These are phyloP conservation scores for Xanthia togata DNA, from an alignment of 2,888 invertebrate genomes.

Conservation along the genomic window DNA sequence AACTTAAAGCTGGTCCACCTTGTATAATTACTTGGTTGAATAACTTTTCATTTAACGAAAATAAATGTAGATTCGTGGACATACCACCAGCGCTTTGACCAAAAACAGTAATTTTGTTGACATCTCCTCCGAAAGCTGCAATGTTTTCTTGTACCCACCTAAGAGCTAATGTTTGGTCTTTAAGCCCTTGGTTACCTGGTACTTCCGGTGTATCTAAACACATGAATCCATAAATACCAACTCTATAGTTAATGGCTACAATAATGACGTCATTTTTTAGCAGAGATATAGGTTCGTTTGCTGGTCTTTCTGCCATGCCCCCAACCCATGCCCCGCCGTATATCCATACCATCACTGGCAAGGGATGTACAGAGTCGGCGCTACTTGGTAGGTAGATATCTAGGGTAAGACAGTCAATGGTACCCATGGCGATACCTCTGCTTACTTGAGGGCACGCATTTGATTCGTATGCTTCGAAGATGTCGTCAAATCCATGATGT, in stretches of 20 bases:
- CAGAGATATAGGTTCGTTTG: slow-evolving; percentile 19
- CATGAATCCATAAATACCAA: slow-evolving; percentile 71
- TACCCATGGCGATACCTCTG: slow-evolving; percentile 30
- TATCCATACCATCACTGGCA: slow-evolving; percentile 54
- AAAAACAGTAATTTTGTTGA: slow-evolving; percentile 61
- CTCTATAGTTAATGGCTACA: slow-evolving; percentile 43
- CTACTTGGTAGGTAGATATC: slow-evolving; percentile 64
- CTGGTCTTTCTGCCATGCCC: slow-evolving; percentile 11
- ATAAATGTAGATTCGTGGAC: slow-evolving; percentile 55
- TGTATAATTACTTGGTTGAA: slow-evolving; percentile 46
- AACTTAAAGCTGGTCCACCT: slow-evolving; percentile 48
- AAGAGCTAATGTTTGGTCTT: slow-evolving; percentile 71
- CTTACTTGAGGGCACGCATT: slow-evolving; percentile 55
- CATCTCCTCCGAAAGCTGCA: slow-evolving; percentile 70
- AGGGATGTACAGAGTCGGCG: slow-evolving; percentile 31
- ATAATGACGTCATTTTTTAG: slow-evolving; percentile 46
- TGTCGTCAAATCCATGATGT: slow-evolving; percentile 53
- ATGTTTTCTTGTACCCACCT: slow-evolving; percentile 74
- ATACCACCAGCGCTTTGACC: slow-evolving; percentile 71
- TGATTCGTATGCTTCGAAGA: slow-evolving; percentile 65
- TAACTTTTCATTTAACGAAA: slow-evolving; percentile 42
- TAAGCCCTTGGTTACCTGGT: slow-evolving; percentile 75
- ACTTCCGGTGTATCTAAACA: slow-evolving; percentile 62
- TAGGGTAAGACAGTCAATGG: slow-evolving; percentile 61
- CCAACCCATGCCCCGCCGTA: slow-evolving; percentile 40